Percentiles rank a stretch among this genome's conserved stretches.
phyloP scores from a whole-genome alignment of 2,113 vertebrate genomes.

The Tachysurus vachellii region DNA sequence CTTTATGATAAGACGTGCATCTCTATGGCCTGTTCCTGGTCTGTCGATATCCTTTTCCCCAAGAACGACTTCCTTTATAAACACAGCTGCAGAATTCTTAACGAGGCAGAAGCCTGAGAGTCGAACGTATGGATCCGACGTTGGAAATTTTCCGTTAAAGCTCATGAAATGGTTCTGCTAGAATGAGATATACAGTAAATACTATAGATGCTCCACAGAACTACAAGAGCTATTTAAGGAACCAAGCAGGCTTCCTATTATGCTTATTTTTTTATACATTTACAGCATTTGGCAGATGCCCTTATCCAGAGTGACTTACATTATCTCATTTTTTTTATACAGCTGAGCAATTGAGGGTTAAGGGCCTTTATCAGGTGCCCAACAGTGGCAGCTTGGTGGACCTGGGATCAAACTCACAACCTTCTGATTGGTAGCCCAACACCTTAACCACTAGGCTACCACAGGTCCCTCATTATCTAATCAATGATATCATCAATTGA shows the following conservation, averaged over 20 bases:
- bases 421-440: no score
- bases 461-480: no score
- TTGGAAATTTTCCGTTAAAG: not conserved
- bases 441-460: no score
- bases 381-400: no score
- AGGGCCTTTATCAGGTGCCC: no score
- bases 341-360: no score
- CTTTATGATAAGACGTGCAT: constrained; percentile 5
- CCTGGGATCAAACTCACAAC: no score
- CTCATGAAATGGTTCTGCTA: not conserved
- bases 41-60: not conserved
- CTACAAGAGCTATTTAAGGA: not conserved
- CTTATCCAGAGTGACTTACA: no score
- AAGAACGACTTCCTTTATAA: not conserved
- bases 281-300: no score
- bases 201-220: not conserved
- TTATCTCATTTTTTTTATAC: no score
- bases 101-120: not conserved
- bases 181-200: not conserved
- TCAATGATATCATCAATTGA: no score
- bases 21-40: not conserved
- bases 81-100: not conserved
- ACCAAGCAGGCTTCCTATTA: not conserved
- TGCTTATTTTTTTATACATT: not conserved
- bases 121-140: not conserved